Evolutionary conservation across 2,797 vertebrate species (phyloP).

Genomic region (Mormyrus proboscirostris): DNA sequence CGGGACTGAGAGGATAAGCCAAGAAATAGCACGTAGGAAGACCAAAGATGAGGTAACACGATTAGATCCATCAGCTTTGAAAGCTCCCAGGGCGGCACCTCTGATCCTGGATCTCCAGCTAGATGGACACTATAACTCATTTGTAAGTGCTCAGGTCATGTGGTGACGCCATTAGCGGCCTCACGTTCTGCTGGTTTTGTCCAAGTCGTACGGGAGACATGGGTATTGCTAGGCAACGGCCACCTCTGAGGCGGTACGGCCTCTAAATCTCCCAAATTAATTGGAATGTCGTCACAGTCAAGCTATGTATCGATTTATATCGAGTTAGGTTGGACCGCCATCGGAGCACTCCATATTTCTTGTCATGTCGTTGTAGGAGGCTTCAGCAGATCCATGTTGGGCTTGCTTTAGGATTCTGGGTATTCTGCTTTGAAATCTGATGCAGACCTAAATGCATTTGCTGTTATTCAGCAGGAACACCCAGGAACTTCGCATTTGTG

Average conservation of each 20-base stretch:
- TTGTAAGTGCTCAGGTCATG: not conserved
- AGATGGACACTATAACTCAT: not conserved
- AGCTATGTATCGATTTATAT: conserved; percentile 1
- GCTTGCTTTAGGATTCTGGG: not conserved
- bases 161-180: not conserved
- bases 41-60: not conserved
- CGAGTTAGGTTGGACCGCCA: not conserved
- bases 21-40: not conserved
- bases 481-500: not conserved
- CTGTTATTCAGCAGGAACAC: not conserved
- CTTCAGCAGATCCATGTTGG: not conserved
- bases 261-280: not conserved
- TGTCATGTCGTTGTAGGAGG: not conserved
- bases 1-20: not conserved
- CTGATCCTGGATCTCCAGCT: not conserved
- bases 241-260: not conserved
- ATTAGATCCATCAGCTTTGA: not conserved
- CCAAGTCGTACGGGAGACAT: not conserved
- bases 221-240: not conserved
- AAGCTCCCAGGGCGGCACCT: not conserved
- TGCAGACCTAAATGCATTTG: not conserved
- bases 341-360: not conserved
- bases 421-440: not conserved
- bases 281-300: not conserved
- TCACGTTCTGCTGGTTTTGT: not conserved